Base-by-base conservation (phyloP, 2,797 vertebrate genomes). In the Oreochromis mossambicus region DNA sequence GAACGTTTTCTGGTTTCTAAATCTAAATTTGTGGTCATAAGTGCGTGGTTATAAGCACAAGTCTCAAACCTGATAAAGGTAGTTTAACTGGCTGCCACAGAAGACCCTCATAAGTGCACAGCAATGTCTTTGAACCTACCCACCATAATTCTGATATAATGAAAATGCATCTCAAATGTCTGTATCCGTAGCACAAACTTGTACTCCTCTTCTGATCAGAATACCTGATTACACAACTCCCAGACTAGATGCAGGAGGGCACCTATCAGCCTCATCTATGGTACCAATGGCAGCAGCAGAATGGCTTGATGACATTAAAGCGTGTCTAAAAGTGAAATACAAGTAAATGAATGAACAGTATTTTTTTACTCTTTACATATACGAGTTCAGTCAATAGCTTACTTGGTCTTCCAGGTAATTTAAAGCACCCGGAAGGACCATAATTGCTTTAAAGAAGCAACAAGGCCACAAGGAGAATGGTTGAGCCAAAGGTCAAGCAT, bases 401-500 rank as follows among this genome's bases (percentile, higher is more conserved):
- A 9, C 82, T 82, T 79, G 56, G 41, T 46, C 29, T 75, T 61
- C 34, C 21, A 3, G 41, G 43, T 84, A 63, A 85, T 83, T 82
- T 82, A 86, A 89, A 84, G 80, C 56, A 55, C 21, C 58, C 26
- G 24, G 83, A 87, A 86, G 19, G 70, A 77, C 77, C 79, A 81
- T 77, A 89, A 93, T 91, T 91, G 79, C 94, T 93, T 92, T 92
- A 78, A 93, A 93, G 85, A 87, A 85, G 86, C 38, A 83, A 83
- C 81, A 56, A 85, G 83, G 83, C 88, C 77, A 81, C 55, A 5
- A 38, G 82, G 38, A 88, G 77, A 87, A 81, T 38, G 82, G 79
- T 11, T 48, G 83, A 91, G 88, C 80, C 89, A 88, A 94, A 95
- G 96, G 96, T 97, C 96, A 95, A 95, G 95, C 94, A 92, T 93